Evolutionary conservation across 2,113 vertebrate genomes (phyloP).

Genomic region (Sigmodon hispidus): DNA sequence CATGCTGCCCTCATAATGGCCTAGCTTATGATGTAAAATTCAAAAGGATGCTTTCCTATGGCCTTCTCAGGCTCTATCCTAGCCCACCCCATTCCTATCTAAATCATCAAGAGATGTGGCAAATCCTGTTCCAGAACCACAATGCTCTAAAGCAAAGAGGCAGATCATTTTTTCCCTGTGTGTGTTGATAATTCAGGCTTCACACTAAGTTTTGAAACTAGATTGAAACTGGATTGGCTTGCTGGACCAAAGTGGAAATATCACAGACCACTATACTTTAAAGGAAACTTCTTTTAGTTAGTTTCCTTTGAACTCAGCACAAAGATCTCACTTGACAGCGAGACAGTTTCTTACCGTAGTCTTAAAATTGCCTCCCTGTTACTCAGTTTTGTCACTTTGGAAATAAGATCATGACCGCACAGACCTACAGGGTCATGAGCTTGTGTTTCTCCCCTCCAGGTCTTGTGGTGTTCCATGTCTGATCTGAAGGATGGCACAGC

Average conservation of each 20-base stretch:
- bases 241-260: conserved; percentile 36
- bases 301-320: conserved; percentile 69
- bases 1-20: not conserved
- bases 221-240: conserved; percentile 65
- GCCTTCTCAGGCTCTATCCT: not conserved
- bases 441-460: not conserved
- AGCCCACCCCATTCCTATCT: not conserved
- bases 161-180: conserved; percentile 55
- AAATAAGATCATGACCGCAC: not conserved
- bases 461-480: not conserved
- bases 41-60: not conserved
- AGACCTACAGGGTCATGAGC: not conserved
- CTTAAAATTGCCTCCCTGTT: conserved; percentile 52
- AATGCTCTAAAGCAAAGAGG: conserved; percentile 59
- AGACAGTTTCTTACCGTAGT: conserved; percentile 51
- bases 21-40: conserved; percentile 37
- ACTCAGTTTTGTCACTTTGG: conserved; percentile 1
- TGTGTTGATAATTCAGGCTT: conserved; percentile 72
- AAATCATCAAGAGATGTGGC: conserved; percentile 6
- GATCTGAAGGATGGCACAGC: not conserved
- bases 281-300: conserved; percentile 77
- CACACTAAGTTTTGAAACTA: conserved; percentile 67
- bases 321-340: conserved; percentile 60
- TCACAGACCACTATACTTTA: conserved; percentile 71
- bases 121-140: conserved; percentile 12